Evolutionary conservation across 2,888 invertebrate genomes (phyloP).

Genomic region (Linyphia triangularis): DNA sequence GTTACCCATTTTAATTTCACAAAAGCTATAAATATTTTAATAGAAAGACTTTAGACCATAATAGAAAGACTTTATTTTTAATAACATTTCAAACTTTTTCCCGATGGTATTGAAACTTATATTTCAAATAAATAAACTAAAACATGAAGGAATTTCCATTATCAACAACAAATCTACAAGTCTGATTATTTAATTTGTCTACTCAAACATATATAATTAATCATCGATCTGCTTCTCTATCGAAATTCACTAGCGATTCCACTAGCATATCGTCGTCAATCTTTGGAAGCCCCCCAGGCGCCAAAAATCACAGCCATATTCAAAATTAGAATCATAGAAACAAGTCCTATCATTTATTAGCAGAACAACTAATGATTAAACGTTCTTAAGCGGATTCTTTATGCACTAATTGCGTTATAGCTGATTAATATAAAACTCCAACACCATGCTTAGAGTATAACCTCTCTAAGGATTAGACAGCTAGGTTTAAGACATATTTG

Average conservation of each 20-base stretch:
- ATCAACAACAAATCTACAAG: not conserved
- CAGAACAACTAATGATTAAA: not conserved
- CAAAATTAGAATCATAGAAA: slow-evolving; percentile 11
- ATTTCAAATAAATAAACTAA: too few relatives aligned
- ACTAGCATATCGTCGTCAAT: not conserved
- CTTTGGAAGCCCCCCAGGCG: not conserved
- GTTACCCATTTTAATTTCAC: too few relatives aligned
- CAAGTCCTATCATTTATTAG: not conserved
- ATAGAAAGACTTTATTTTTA: too few relatives aligned
- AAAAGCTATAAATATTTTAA: too few relatives aligned
- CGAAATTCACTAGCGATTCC: not conserved
- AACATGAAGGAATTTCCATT: too few relatives aligned
- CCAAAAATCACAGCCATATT: not conserved
- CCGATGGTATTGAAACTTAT: too few relatives aligned
- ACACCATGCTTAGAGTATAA: slow-evolving; percentile 15
- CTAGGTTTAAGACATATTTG: slow-evolving; percentile 10
- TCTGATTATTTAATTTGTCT: not conserved
- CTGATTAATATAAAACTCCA: slow-evolving; percentile 53
- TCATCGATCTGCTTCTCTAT: not conserved
- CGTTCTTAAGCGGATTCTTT: slow-evolving; percentile 17
- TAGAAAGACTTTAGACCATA: too few relatives aligned
- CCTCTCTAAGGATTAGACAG: slow-evolving; percentile 18
- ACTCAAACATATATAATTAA: not conserved
- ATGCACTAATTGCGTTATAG: slow-evolving; percentile 44
- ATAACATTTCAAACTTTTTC: too few relatives aligned